phyloP scores from a whole-genome alignment of 2,888 invertebrate species.

The Punctoribates punctum region DNA sequence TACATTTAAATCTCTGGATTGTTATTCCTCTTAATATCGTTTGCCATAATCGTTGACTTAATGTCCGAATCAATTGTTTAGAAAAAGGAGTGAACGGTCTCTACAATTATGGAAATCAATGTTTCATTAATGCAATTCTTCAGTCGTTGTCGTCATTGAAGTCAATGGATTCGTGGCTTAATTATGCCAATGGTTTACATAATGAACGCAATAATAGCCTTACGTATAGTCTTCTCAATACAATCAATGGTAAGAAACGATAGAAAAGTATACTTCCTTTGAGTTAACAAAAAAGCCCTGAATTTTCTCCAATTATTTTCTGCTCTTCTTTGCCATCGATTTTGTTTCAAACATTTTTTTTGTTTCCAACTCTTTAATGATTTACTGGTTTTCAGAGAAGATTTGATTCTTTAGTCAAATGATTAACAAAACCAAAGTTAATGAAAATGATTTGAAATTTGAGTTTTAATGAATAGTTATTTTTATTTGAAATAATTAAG shows the following conservation, averaged over 20 bases:
- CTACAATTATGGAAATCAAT: constrained; percentile 85
- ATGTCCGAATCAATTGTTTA: not conserved
- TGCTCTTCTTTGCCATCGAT: too few relatives aligned
- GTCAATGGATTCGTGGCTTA: constrained; percentile 71
- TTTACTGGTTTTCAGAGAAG: too few relatives aligned
- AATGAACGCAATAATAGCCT: constrained; percentile 49
- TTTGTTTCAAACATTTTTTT: too few relatives aligned
- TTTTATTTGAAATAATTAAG: not conserved
- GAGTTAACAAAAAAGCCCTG: too few relatives aligned
- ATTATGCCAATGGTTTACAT: constrained; percentile 49
- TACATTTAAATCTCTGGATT: not conserved
- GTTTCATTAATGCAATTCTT: constrained; percentile 84
- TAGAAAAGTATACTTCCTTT: not conserved
- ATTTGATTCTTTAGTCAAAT: too few relatives aligned
- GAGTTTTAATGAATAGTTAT: not conserved
- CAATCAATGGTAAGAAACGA: constrained; percentile 35
- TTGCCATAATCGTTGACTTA: not conserved
- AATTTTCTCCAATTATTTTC: too few relatives aligned
- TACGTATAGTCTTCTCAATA: constrained; percentile 48
- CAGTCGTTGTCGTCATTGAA: constrained; percentile 86
- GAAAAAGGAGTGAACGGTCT: constrained; percentile 61
- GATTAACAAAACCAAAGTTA: not conserved
- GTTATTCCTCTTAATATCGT: not conserved
- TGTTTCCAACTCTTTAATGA: too few relatives aligned
- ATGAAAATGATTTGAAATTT: not conserved